These are phyloP conservation scores for Pelagia noctiluca DNA, from an alignment of 30 jellyfish, hydroid and myxozoan species.

Conservation along the genomic window DNA sequence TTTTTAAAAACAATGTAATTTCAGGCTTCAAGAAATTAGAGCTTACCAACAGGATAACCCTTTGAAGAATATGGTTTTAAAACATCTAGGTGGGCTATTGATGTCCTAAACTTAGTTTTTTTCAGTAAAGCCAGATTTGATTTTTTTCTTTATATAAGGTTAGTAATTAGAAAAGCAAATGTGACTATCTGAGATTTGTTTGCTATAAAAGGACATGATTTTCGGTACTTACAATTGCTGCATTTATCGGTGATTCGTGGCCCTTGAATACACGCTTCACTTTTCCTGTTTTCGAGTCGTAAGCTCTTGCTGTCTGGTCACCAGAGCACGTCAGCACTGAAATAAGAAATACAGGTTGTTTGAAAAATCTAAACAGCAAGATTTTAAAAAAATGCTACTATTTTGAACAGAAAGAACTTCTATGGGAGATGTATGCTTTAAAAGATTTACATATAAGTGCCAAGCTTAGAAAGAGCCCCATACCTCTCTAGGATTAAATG, in stretches of 20 bases:
- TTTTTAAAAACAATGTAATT: too few species aligned
- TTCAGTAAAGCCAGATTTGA: background rate
- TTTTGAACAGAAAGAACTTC: too few species aligned
- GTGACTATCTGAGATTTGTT: background rate
- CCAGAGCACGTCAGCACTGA: conserved; percentile 97
- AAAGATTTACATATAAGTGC: too few species aligned
- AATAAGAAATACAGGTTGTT: background rate
- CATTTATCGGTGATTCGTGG: conserved; percentile 82
- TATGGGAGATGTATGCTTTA: too few species aligned
- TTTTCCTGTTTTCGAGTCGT: conserved; percentile 95
- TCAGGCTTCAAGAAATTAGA: too few species aligned
- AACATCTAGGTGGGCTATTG: too few species aligned
- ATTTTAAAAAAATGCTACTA: too few species aligned
- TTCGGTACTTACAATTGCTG: conserved; percentile 78
- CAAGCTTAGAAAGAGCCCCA: too few species aligned
- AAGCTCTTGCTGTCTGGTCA: conserved; percentile 90
- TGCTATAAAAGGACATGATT: background rate
- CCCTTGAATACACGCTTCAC: conserved; percentile 87
- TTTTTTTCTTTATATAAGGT: background rate
- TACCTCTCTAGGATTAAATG: too few species aligned
- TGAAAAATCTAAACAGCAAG: too few species aligned
- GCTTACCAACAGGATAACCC: too few species aligned
- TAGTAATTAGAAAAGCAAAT: background rate
- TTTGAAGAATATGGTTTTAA: too few species aligned
- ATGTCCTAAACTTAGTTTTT: background rate